Evolutionary conservation across 2,888 invertebrate species (phyloP), one percentile per base, ranked within the genome.

Genomic region (Linnaemya tessellans): DNA sequence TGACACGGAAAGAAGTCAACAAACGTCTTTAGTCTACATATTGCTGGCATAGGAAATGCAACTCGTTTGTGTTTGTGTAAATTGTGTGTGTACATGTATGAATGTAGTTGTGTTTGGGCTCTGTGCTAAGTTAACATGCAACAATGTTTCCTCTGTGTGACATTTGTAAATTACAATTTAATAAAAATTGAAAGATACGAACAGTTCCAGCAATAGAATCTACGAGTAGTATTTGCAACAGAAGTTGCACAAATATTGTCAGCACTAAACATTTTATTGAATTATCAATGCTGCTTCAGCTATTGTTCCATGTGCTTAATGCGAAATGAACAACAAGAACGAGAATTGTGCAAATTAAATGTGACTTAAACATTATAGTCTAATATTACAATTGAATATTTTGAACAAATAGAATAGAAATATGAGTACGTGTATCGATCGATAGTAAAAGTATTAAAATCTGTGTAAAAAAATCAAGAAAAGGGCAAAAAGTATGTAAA

Each of bases 161-260:
- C 84, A 65, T 84, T 79, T 75, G 74, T 70, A 81, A 75, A 82
- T 65, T 82, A 74, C 60, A 79, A 70, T 82, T 75, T 58, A 81
- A 79, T 81, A 79, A 30, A 75, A 64, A 54, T 18, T 18, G 20
- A 77, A 43, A 20, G 7, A n/a, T 56, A 46, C 11, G 4, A 65
- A 73, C 20, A 51, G 38, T 30, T 62, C 41, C 43, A 73, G 58
- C 46, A 65, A 35, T 18, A 80, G 35, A 22, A 46, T 46, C 30
- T 43, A 9, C 13, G 30, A 30, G 5, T 30, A 30, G 30, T n/a
- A 46, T 43, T 43, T 68, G 65, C 56, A 49, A 65, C 80, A 73
- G 46, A 41, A 65, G 46, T 25, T 73, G 49, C 73, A 80, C 22
- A 73, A 70, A 22, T 46, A 58, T 49, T 68, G 46, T 70, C 51